Evolutionary conservation across 1,140 invertebrate genomes (phyloP).

Genomic region (Drosophila rhopaloa): DNA sequence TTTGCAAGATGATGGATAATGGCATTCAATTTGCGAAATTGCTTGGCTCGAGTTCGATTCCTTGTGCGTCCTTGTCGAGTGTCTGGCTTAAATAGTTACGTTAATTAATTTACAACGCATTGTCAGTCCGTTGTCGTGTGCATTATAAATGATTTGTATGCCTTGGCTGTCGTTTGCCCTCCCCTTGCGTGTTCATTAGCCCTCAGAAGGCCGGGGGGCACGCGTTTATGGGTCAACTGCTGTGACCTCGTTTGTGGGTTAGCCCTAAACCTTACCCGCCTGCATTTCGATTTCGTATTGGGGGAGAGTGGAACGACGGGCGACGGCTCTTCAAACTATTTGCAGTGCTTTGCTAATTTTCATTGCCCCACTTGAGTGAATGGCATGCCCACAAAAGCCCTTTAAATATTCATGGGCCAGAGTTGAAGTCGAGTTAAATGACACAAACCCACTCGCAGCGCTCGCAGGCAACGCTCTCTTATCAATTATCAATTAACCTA

Average conservation of each 20-base stretch:
- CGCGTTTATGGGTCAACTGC: conserved; percentile 72
- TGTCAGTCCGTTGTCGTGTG: conserved; percentile 74
- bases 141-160: conserved; percentile 79
- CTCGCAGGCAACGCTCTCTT: conserved; percentile 52
- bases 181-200: conserved; percentile 44
- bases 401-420: conserved; percentile 64
- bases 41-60: conserved; percentile 27
- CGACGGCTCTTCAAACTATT: conserved; percentile 58
- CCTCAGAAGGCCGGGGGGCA: conserved; percentile 23
- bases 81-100: conserved; percentile 70
- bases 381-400: conserved; percentile 16
- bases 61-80: conserved; percentile 20
- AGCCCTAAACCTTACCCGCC: neutral
- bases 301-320: conserved; percentile 1
- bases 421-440: conserved; percentile 55
- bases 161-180: conserved; percentile 23
- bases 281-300: conserved; percentile 54
- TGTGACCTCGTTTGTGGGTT: conserved; percentile 65
- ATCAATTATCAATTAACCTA: conserved; percentile 83
- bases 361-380: conserved; percentile 66
- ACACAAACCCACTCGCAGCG: conserved; percentile 19
- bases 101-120: conserved; percentile 81
- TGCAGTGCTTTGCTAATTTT: conserved; percentile 71
- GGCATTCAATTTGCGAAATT: conserved; percentile 75
- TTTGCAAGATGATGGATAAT: conserved; percentile 76